Base-by-base conservation (phyloP, 2,888 invertebrate species). In the Eilema depressum region DNA sequence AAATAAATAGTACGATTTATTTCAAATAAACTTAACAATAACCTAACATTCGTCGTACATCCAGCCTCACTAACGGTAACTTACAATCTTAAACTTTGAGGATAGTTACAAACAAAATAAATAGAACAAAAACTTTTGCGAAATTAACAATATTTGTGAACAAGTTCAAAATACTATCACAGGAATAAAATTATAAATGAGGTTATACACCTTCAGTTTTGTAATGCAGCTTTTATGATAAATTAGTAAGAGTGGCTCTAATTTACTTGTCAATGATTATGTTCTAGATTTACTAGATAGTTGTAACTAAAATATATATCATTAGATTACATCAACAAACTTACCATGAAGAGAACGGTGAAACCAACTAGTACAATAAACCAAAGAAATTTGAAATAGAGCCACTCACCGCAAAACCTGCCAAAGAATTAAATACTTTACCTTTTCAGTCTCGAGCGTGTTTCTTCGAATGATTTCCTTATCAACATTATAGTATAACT, bases 371-470 rank as follows among this genome's bases (percentile, higher is more conserved):
- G 25, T n/a, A 33, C 20, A 56, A 23, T 5, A 12, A 28, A 33
- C 14, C 23, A 68, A 62, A 10, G 20, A 37, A 0, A 37, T 56
- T 33, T 14, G n/a, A 8, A 3, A 4, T 33, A 28, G 37, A 73
- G 78, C 79, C 83, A 86, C 81, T 83, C 80, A 79, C 76, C 80
- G 83, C 20, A 79, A 77, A 83, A 84, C 83, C 83, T 85, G 83
- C 83, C 83, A 82, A 78, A 86, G 78, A 80, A 86, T 86, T 92
- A 93, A n/a, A 92, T 93, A 93, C 92, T 93, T 89, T 88, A 86
- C 87, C 86, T 87, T 86, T 89, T 93, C 93, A 93, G 93, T 93
- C 93, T 93, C 93, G 81, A 85, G 79, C 81, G 82, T 85, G 82
- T 78, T 75, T 79, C 71, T 74, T 73, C 72, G 75, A 82, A 81